Evolutionary conservation across 2,113 vertebrate genomes (phyloP), one percentile per base, ranked within the genome.

Genomic region (Rana temporaria): DNA sequence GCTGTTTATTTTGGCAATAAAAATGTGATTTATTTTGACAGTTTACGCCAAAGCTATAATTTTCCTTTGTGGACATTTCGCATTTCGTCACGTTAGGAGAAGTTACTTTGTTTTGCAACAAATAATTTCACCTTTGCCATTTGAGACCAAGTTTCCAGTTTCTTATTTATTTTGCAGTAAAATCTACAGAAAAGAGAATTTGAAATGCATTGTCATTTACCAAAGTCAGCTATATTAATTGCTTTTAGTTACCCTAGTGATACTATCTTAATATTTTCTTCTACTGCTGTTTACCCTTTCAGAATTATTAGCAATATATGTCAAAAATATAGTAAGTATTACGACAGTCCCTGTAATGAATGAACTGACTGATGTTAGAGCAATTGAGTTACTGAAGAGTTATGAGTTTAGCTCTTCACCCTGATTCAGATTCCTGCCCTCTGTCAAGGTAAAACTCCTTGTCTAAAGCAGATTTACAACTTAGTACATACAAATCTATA

Each of bases 1-100:
- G 70, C 57, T 55, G 57, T 73, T 57, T 73, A 73, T 73, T 73
- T n/a, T 59, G 4, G 4, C 34, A 73, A 73, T 73, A 60, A 78
- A 69, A 78, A 78, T 17, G 26, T 53, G 75, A 65, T 66, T 32
- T 78, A 64, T 55, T 30, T 62, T 78, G 62, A 32, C 75, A 30
- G 38, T 64, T 24, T 78, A 48, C 20, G 8, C 38, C 42, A n/a
- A 24, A 52, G 42, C 9, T 14, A 65, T 5, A 24, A 55, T 53
- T 78, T 65, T 12, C 53, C 26, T 42, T 8, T 22, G 5, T 78
- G 19, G 42, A 64, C 48, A 55, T 66, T 78, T 17, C 38, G 55
- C 48, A 55, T 66, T 78, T 17, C 38, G 55, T 78, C 66, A 78
- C n/a, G 11, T 20, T 48, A 26, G 62, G 62, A 55, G 42, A 8